Base-by-base conservation (phyloP, 2,797 vertebrate genomes). In the Odontamblyopus lacepedii region DNA sequence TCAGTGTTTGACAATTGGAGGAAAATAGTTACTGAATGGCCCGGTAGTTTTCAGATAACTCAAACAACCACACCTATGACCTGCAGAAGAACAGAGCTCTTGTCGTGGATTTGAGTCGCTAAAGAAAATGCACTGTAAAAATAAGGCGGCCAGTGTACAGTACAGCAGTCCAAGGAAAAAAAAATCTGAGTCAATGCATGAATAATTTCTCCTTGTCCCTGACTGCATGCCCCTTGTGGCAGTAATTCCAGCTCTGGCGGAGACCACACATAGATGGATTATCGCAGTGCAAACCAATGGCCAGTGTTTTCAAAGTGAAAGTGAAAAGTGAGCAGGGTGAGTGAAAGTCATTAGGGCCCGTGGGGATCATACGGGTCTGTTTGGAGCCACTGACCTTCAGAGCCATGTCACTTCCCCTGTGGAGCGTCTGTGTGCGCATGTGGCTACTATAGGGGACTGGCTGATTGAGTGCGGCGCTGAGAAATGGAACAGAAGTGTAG, bases 281-380 rank as follows among this genome's bases (percentile, higher is more conserved):
- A 79, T 72, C 67, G 70, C 78, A 74, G 57, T 41, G 62, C 71
- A 53, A 57, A 67, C 18, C 55, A 56, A 26, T 27, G 61, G 63
- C 44, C 0, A 23, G 71, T 72, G 78, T 70, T 88, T 78, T 86
- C 63, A 79, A 78, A 84, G 77, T 86, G 67, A 86, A 80, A 73
- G 74, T 67, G 75, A 23, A 61, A 88, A 89, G 86, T 79, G 85
- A 83, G 67, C 70, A 64, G 71, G 70, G 57, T 72, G 78, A 72
- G 55, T 86, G 79, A 91, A 90, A 90, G 91, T 90, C 89, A 78
- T 71, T 8, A 16, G 71, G 74, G 81, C 83, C 83, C 65, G 76
- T 51, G 78, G 79, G 84, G 86, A 79, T 74, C 71, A 67, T 35
- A 63, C 59, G 30, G 69, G 74, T 73, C 60, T 68, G 60, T 73